Base-by-base conservation (phyloP, 2,888 invertebrate genomes). In the Oxycera nigricornis region DNA sequence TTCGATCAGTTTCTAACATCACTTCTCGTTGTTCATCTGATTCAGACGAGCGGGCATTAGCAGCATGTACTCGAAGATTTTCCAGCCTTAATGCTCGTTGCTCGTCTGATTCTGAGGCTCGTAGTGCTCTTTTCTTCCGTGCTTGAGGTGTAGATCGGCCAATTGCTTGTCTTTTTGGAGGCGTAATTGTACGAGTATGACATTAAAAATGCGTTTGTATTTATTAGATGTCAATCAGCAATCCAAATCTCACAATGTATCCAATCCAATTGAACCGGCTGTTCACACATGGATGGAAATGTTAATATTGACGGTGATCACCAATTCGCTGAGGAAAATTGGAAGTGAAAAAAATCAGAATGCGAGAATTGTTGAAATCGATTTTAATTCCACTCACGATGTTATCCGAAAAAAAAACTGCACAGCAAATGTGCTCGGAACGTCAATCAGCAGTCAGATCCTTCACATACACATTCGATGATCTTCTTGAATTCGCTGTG, bases 141-240 rank as follows among this genome's bases (percentile, higher is more conserved):
- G 72, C 74, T 74, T 74, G 72, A 72, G 74, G 39, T 74, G 74
- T 74, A 76, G 57, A 74, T 74, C 73, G 41, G 62, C 73, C 65
- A 73, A 73, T 67, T 41, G 73, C 65, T 73, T 73, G 59, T 73
- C 73, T 31, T 28, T 68, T 68, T 35, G 7, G 35, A 35, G 35
- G 35, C 35, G 11, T 35, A 35, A 35, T 57, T 52, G 72, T 7
- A 35, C 6, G 11, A 35, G 35, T 35, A 11, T 7, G 11, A 35
- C 11, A 35, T 35, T 35, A 35, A 35, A 7, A 35, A 7, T n/a
- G n/a, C n/a, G n/a, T n/a, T n/a, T n/a, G n/a, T 35, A 35, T 35
- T 35, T 35, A 7, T 35, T 35, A 6, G 35, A 35, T 35, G 11
- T 35, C 35, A 35, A 35, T 35, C 35, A 35, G 11, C 35, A 35